Base-by-base conservation (phyloP, 2,113 vertebrate genomes). In the Syrmaticus mikado region DNA sequence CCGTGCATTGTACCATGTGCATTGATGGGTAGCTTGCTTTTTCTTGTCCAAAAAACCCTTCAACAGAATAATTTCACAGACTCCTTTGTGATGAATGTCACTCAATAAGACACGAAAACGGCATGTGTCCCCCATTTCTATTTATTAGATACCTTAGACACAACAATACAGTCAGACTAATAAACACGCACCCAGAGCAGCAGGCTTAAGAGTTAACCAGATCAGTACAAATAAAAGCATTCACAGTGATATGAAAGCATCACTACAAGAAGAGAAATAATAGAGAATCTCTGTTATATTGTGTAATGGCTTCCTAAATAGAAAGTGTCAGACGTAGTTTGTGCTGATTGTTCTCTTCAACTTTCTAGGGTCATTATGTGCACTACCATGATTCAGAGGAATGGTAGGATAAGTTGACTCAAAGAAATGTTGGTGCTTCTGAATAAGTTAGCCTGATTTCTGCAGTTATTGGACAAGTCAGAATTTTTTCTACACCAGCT, bases 1-100 rank as follows among this genome's bases (percentile, higher is more conserved):
- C 25, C 9, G 50, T 28, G 25, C 50, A 53, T 16, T 16, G 27
- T 28, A 53, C 50, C 25, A 53, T 61, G 86, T 41, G 64, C 92
- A 48, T 21, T 5, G 3, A 61, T 72, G 24, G 48, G 48, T 24
- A 84, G 50, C 41, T 75, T 1, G 1, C 19, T 30, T 50, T 62
- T 87, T 48, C 20, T 43, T 45, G 25, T 46, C 15, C 30, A 90
- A 86, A 36, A 28, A 57, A 48, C 7, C 82, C 82, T 91, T 58
- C 74, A 85, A 40, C 45, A 87, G 95, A 94, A 89, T 57, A 3
- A 92, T 81, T 91, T 76, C 12, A 77, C 8, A 57, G 45, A 60
- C n/a, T 87, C 68, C 91, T 76, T 85, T 73, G 40, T 50, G 50
- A 82, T 22, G 27, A 48, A n/a, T 61, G 62, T 45, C 81, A 67